These are phyloP conservation scores for Dinomys branickii DNA, from an alignment of 2,113 vertebrate genomes.

Conservation along the genomic window DNA sequence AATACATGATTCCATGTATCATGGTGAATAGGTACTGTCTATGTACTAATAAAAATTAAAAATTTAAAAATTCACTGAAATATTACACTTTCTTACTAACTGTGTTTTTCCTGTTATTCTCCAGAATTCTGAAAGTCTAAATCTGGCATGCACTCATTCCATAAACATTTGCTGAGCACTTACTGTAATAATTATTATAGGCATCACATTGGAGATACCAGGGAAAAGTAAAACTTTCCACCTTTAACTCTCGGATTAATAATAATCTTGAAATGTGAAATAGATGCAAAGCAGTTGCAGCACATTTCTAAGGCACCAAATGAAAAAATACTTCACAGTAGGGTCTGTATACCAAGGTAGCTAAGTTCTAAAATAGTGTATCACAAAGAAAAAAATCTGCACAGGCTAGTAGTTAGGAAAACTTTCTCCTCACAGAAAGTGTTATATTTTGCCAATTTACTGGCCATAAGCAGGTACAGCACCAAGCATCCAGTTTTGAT, in stretches of 20 bases:
- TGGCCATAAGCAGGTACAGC: neutral
- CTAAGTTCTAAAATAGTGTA: neutral
- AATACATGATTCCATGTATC: neutral
- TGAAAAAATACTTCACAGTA: constrained; percentile 33
- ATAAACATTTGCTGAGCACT: constrained; percentile 36
- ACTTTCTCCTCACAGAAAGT: constrained; percentile 55
- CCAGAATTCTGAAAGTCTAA: constrained; percentile 34
- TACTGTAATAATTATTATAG: neutral
- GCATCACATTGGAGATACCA: constrained; percentile 8
- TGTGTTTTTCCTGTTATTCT: constrained; percentile 26
- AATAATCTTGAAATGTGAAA: constrained; percentile 42
- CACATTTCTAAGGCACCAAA: constrained; percentile 43
- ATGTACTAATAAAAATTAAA: neutral
- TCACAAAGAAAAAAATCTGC: neutral
- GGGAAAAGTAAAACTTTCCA: constrained; percentile 49
- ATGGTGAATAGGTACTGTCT: neutral
- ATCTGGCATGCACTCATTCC: constrained; percentile 8
- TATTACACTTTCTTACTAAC: neutral
- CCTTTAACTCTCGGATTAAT: constrained; percentile 28
- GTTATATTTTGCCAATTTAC: constrained; percentile 25
- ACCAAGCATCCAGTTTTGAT: constrained; percentile 61
- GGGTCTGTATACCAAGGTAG: neutral
- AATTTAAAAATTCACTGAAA: neutral
- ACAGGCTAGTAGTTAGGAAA: constrained; percentile 1
- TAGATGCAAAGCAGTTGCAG: neutral